phyloP scores from a whole-genome alignment of 2,888 invertebrate genomes.

The Thyatira batis region DNA sequence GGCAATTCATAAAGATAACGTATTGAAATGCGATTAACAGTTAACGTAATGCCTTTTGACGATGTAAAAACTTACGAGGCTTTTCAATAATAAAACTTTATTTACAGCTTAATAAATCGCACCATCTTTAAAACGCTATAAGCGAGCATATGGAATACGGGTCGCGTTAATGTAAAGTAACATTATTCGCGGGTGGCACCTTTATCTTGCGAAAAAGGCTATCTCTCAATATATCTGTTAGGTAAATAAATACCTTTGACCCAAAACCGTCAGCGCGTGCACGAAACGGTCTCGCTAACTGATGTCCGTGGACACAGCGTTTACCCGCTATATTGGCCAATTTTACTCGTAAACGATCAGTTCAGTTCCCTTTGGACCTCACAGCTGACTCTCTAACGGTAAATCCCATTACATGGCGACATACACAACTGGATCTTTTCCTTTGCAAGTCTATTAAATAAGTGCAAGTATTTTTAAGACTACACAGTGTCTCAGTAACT shows the following conservation, averaged over 20 bases:
- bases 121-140: slow-evolving; percentile 36
- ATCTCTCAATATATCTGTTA: slow-evolving; percentile 56
- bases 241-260: slow-evolving; percentile 72
- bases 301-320: slow-evolving; percentile 39
- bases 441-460: background rate
- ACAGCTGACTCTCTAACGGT: slow-evolving; percentile 51
- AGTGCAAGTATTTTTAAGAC: background rate
- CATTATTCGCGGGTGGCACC: slow-evolving; percentile 47
- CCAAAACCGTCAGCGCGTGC: slow-evolving; percentile 58
- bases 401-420: slow-evolving; percentile 36
- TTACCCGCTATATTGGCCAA: slow-evolving; percentile 37
- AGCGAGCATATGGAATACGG: slow-evolving; percentile 37
- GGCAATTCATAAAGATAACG: slow-evolving; percentile 63
- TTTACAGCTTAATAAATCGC: slow-evolving; percentile 63
- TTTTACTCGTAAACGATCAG: slow-evolving; percentile 44
- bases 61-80: slow-evolving; percentile 50
- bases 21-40: slow-evolving; percentile 64
- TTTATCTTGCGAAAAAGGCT: slow-evolving; percentile 51
- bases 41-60: slow-evolving; percentile 63
- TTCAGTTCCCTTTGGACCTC: slow-evolving; percentile 44
- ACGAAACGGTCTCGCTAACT: slow-evolving; percentile 50
- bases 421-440: slow-evolving; percentile 27
- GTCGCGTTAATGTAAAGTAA: slow-evolving; percentile 42
- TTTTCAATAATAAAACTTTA: slow-evolving; percentile 58
- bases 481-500: background rate